Conservation (phyloP, 2,113 vertebrate species). For the Burhinus oedicnemus region DNA sequence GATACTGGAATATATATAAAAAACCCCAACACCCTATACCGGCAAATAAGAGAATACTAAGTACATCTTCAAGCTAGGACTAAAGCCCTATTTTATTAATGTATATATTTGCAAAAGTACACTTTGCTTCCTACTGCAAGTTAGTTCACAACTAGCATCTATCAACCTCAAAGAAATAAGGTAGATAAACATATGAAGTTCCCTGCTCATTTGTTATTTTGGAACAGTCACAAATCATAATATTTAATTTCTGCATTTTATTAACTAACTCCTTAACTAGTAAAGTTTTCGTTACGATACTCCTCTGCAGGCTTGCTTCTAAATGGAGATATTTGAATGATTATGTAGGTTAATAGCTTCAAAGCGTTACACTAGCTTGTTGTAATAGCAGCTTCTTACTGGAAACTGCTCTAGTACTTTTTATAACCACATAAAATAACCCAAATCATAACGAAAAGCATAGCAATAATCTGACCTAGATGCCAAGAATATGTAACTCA, state of each 20-base stretch:
- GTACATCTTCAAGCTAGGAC: not conserved
- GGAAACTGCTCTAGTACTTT: not conserved
- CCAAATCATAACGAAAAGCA: not conserved
- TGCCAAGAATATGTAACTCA: not conserved
- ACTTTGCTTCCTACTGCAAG: not conserved
- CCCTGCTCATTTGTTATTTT: not conserved
- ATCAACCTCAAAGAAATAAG: not conserved
- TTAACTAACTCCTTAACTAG: not conserved
- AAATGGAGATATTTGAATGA: not conserved
- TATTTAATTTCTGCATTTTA: not conserved
- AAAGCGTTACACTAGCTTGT: not conserved
- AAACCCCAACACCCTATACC: not conserved
- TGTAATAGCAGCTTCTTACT: not conserved
- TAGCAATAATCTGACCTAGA: not conserved
- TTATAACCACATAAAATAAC: not conserved
- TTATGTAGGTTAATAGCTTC: not conserved
- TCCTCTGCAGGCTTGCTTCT: not conserved
- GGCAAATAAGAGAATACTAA: not conserved
- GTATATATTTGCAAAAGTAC: not conserved
- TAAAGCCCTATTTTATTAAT: not conserved
- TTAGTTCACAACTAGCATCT: too few relatives aligned
- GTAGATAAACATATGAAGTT: not conserved
- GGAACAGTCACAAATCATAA: not conserved
- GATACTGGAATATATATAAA: not conserved
- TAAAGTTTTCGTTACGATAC: not conserved